Evolutionary conservation across 2,113 vertebrate genomes (phyloP).

Genomic region (Shinisaurus crocodilurus): DNA sequence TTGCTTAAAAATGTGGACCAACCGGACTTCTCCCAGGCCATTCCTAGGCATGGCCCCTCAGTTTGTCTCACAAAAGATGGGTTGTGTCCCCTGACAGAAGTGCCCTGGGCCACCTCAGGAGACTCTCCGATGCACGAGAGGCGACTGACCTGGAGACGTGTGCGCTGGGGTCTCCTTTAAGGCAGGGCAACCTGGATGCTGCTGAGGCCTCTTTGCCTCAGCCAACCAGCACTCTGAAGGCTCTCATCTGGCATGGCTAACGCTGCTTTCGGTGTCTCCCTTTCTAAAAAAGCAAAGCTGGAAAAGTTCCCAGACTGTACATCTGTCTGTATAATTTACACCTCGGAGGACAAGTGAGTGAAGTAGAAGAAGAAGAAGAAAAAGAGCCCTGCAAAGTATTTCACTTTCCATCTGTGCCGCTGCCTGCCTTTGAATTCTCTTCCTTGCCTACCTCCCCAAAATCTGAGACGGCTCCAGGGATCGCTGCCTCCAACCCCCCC

Average conservation of each 20-base stretch:
- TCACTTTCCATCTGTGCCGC: constrained; percentile 71
- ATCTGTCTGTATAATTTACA: constrained; percentile 73
- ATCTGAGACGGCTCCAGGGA: not conserved
- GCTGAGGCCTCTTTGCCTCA: constrained; percentile 1
- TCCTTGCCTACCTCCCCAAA: not conserved
- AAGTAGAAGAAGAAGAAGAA: constrained; percentile 30
- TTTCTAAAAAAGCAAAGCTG: constrained; percentile 51
- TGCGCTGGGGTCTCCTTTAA: not conserved
- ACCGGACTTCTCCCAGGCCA: no score
- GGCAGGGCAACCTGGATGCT: no score
- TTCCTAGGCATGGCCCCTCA: no score
- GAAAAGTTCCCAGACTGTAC: constrained; percentile 69
- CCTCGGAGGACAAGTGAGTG: constrained; percentile 68
- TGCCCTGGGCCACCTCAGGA: not conserved
- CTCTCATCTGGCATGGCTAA: constrained; percentile 46
- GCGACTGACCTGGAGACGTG: no score
- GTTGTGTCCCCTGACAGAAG: not conserved
- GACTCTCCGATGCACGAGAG: not conserved
- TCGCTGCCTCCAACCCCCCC: not conserved
- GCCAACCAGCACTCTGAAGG: constrained; percentile 43
- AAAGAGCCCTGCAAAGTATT: constrained; percentile 60
- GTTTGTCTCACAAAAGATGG: not conserved
- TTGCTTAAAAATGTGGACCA: no score
- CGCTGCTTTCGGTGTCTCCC: constrained; percentile 59
- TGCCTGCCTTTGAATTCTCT: constrained; percentile 48